Base-by-base conservation (phyloP, 2,797 vertebrate genomes). In the Masticophis lateralis region DNA sequence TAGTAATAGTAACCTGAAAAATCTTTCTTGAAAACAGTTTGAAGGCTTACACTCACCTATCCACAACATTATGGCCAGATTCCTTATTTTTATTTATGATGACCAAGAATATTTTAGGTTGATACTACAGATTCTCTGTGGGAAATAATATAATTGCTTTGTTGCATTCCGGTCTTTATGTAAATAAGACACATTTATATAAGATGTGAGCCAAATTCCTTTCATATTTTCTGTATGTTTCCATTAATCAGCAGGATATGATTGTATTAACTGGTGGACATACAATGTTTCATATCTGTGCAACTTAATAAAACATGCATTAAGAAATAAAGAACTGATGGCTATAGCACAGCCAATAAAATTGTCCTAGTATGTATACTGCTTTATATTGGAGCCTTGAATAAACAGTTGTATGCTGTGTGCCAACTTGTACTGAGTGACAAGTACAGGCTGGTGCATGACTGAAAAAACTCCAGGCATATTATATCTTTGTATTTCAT, bases 341-440 rank as follows among this genome's bases (percentile, higher is more conserved):
- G 86, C 69, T 93, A 9, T 63, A 16, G 16, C 87, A 51, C 22
- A 89, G 11, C 55, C 69, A 92, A 43, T 83, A 91, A 93, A 94
- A 83, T 55, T 13, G 5, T 53, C 95, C 3, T 60, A 16, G 53
- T 91, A 28, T 87, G 69, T 51, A 91, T 9, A 79, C 12, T 28
- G 28, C 95, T 51, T 63, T 74, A 86, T 16, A 2, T 88, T 89
- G 28, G 88, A 37, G 63, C 92, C 86, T 91, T 95, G 95, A 93
- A 66, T 95, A n/a, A 2, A 4, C 12, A 91, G 90, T 89, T 59
- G 16, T 12, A 88, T 14, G 88, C 86, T 86, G 43, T 61, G 27
- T 89, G 37, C 92, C 92, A 95, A 18, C 0, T 2, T 51, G 37
- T 89, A 27, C 91, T 74, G 94, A 92, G 87, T 86, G 53, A 43